Evolutionary conservation across 2,888 invertebrate species (phyloP), one percentile per base, ranked within the genome.

Genomic region (Schizotus pectinicornis): DNA sequence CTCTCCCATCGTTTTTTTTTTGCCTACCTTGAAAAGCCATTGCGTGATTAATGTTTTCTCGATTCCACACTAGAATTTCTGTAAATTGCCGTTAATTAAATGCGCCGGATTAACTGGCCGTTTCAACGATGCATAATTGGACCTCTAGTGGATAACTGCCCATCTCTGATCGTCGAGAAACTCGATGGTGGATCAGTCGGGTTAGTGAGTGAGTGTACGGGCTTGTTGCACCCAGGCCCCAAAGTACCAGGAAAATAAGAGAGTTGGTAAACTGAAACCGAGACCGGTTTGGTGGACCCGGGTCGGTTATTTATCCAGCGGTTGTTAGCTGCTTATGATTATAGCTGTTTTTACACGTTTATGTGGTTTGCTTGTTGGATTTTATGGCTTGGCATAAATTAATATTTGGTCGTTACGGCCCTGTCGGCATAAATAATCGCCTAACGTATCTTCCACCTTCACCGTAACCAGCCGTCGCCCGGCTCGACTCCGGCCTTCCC

Each of bases 281-380:
- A 61, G 72, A 76, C 76, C 74, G 74, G 75, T 73, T 74, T 74
- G 61, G 67, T 69, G 69, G 73, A 73, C 72, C 74, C 71, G 71
- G 68, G 71, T 69, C 73, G 76, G 76, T 78, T 78, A 78, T 78
- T 79, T 78, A 78, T 77, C 76, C 74, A 72, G 68, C 70, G 75
- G 77, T 77, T 77, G 77, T 78, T 78, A 77, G 76, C 77, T 76
- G 77, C 75, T 75, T 76, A 75, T 76, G 77, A 78, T 79, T 78
- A 79, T 77, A 74, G 77, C 76, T 78, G 77, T 79, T 79, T 79
- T 79, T 79, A 78, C 79, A 78, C 78, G 75, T 77, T 77, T 74
- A 74, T 76, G 77, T 74, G 77, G 77, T 77, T 77, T 73, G 76
- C 77, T 74, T 72, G 77, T 77, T 74, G 74, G 69, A 77, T 78